Conservation (phyloP, 2,888 invertebrate species). For the Campopleginae sp. region DNA sequence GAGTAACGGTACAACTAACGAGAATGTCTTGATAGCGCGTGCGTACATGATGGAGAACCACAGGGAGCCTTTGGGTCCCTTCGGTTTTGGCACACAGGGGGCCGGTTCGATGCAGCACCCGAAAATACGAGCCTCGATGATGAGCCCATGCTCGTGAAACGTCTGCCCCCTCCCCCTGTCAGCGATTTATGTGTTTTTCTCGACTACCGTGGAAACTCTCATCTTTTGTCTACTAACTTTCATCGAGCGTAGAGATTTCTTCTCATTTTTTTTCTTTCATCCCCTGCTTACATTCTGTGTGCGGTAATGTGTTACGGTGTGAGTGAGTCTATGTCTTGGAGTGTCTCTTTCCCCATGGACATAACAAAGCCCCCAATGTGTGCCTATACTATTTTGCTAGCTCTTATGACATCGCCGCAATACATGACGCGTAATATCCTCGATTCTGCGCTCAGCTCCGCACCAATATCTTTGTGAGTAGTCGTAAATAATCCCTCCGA, state of each 20-base stretch:
- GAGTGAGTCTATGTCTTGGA: conserved; percentile 17
- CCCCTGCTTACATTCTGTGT: conserved; percentile 47
- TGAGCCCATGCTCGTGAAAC: conserved; percentile 52
- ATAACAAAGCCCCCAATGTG: conserved; percentile 44
- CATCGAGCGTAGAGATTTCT: conserved; percentile 61
- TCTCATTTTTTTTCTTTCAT: conserved; percentile 22
- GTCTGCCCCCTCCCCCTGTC: conserved; percentile 20
- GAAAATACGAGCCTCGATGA: conserved; percentile 64
- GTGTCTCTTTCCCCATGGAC: conserved; percentile 61
- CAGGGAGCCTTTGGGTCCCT: conserved; percentile 48
- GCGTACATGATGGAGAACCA: conserved; percentile 35
- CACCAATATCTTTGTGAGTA: conserved; percentile 42
- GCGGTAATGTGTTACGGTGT: conserved; percentile 41
- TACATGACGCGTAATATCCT: conserved; percentile 18
- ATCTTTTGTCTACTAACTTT: conserved; percentile 62
- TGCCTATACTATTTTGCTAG: conserved; percentile 32
- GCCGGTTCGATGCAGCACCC: conserved; percentile 52
- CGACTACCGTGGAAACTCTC: conserved; percentile 55
- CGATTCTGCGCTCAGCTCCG: conserved; percentile 27
- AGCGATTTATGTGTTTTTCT: conserved; percentile 61
- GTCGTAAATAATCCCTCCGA: conserved; percentile 61
- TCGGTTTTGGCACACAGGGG: conserved; percentile 57
- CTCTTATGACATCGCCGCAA: conserved; percentile 58
- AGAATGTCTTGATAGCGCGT: background rate
- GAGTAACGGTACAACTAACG: background rate